A percentile compares a stretch with the other conserved stretches of the same genome.
Conservation (phyloP, 2,113 vertebrate genomes). For the Grallaria varia region DNA sequence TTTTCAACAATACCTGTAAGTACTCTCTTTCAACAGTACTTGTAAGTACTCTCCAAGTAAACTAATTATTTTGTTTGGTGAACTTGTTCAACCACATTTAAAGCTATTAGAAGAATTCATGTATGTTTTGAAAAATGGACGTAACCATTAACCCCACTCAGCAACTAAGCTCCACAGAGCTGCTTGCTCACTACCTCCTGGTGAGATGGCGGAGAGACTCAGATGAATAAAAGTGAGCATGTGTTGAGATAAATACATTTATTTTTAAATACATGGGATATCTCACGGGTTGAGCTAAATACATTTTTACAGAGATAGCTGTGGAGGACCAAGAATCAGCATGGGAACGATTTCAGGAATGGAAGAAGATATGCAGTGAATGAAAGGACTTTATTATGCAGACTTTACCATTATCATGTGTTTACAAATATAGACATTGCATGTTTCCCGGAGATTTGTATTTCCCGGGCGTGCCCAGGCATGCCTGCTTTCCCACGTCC, state of each 20-base stretch:
- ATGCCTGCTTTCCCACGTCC: no score
- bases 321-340: no score
- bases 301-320: not conserved
- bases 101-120: not conserved
- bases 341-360: no score
- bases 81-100: not conserved
- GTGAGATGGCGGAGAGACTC: not conserved
- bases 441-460: no score
- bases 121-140: not conserved
- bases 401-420: no score
- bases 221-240: not conserved
- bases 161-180: not conserved
- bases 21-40: not conserved
- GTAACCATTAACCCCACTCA: not conserved
- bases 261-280: not conserved
- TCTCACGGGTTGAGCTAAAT: not conserved
- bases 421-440: no score
- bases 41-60: not conserved
- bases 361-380: no score
- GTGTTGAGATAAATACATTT: not conserved
- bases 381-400: no score
- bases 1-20: not conserved
- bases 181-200: rapidly evolving
- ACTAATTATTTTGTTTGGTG: not conserved
- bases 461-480: no score